Evolutionary conservation across 2,888 invertebrate species (phyloP).

Genomic region (Pocota personata): DNA sequence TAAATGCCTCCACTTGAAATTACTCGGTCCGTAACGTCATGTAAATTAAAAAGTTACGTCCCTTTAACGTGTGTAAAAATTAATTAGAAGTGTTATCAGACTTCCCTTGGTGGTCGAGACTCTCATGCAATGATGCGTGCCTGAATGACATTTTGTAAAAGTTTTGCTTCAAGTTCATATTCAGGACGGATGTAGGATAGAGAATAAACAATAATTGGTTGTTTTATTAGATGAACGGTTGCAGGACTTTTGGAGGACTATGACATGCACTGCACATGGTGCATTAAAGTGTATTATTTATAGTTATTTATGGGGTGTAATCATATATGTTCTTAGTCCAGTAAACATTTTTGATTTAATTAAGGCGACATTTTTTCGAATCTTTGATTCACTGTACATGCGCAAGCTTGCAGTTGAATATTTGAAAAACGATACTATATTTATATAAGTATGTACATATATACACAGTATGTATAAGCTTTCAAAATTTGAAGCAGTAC

Average conservation of each 20-base stretch:
- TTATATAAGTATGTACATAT: no score
- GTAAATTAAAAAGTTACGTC: constrained; percentile 36
- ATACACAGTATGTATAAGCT: no score
- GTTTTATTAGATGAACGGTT: constrained; percentile 23
- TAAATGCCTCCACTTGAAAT: constrained; percentile 37
- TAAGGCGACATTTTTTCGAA: neutral
- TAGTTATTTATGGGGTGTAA: neutral
- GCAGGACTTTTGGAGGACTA: neutral
- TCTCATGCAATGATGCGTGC: constrained; percentile 54
- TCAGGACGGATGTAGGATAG: neutral
- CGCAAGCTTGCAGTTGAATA: no score
- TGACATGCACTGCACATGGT: constrained; percentile 9
- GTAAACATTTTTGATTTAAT: neutral
- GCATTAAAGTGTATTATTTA: neutral
- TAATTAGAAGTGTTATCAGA: constrained; percentile 56
- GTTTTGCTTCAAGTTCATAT: constrained; percentile 14
- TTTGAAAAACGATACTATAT: no score
- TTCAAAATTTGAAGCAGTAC: no score
- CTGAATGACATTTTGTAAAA: constrained; percentile 27
- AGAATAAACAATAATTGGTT: constrained; percentile 39
- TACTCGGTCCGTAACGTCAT: constrained; percentile 6
- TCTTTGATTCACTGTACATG: neutral
- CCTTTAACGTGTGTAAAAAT: constrained; percentile 23
- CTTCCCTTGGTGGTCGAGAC: constrained; percentile 4
- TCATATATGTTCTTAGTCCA: neutral